Conservation (phyloP, 2,888 invertebrate species). For the Drosophila mettleri region DNA sequence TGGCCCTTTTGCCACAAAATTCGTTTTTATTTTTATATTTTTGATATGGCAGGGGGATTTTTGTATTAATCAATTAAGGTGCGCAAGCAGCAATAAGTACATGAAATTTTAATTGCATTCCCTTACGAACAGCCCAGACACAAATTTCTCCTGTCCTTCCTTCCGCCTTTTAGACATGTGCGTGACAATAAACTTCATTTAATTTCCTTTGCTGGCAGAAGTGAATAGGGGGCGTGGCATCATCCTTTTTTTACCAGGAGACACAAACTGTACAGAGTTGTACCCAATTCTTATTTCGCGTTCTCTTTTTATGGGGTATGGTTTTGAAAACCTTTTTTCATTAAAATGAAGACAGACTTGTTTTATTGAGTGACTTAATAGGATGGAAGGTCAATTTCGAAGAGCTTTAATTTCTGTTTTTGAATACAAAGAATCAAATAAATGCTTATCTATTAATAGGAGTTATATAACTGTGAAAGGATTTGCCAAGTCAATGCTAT, state of each 20-base stretch:
- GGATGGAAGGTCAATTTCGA: background rate
- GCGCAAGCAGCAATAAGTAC: slow-evolving; percentile 43
- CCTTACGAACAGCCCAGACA: slow-evolving; percentile 38
- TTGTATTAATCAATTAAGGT: slow-evolving; percentile 64
- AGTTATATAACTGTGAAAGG: too few species aligned
- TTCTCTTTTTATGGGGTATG: background rate
- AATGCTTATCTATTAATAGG: too few species aligned
- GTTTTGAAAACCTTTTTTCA: slow-evolving; percentile 1
- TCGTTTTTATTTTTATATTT: slow-evolving; percentile 20
- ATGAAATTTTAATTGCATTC: slow-evolving; percentile 65
- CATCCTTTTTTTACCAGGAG: background rate
- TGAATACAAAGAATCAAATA: background rate
- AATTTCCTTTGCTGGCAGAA: slow-evolving; percentile 27
- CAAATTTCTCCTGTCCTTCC: slow-evolving; percentile 7
- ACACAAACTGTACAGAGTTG: slow-evolving; percentile 15
- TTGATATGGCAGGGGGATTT: slow-evolving; percentile 1
- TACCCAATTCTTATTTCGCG: slow-evolving; percentile 14
- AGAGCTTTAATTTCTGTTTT: background rate
- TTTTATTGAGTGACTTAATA: background rate
- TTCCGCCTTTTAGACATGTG: slow-evolving; percentile 35
- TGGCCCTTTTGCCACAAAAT: slow-evolving; percentile 40
- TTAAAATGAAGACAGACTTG: background rate
- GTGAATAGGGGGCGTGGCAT: slow-evolving; percentile 3
- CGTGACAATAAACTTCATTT: slow-evolving; percentile 59
- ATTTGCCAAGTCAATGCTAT: background rate